These are phyloP conservation scores for Turdus rufiventris DNA, from an alignment of 2,113 vertebrate species.

Conservation along the genomic window DNA sequence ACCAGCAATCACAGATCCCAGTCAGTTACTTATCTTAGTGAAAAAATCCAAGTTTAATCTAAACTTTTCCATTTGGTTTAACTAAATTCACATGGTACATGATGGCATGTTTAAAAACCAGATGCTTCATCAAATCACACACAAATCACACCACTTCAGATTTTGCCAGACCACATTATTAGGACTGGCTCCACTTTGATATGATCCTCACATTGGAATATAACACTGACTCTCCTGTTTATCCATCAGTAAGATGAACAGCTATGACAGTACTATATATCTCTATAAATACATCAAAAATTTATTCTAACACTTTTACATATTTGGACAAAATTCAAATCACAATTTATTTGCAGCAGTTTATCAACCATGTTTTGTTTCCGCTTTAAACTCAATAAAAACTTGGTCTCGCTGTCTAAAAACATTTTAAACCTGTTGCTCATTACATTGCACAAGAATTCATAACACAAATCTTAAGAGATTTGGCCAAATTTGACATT, in stretches of 20 bases:
- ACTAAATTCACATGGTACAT: not conserved
- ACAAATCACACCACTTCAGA: not conserved
- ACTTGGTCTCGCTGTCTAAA: not conserved
- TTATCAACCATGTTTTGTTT: not conserved
- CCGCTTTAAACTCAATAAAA: not conserved
- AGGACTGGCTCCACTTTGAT: not conserved
- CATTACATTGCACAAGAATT: not conserved
- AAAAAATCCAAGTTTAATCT: accelerated
- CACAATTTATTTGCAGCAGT: not conserved
- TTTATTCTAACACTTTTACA: not conserved
- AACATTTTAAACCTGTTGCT: not conserved
- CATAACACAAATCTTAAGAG: constrained; percentile 12
- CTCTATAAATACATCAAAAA: not conserved
- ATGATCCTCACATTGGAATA: not conserved
- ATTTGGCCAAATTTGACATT: constrained; percentile 21
- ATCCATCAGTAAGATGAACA: not conserved
- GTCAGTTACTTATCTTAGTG: not conserved
- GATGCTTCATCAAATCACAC: not conserved
- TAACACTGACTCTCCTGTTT: not conserved
- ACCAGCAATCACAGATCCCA: not conserved
- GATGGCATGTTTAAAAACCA: not conserved
- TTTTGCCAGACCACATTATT: not conserved
- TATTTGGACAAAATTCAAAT: not conserved
- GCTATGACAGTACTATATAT: not conserved
- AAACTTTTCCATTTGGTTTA: not conserved